Evolutionary conservation across 2,888 invertebrate genomes (phyloP), one percentile per base, ranked within the genome.

Genomic region (Aleiodes testaceus): DNA sequence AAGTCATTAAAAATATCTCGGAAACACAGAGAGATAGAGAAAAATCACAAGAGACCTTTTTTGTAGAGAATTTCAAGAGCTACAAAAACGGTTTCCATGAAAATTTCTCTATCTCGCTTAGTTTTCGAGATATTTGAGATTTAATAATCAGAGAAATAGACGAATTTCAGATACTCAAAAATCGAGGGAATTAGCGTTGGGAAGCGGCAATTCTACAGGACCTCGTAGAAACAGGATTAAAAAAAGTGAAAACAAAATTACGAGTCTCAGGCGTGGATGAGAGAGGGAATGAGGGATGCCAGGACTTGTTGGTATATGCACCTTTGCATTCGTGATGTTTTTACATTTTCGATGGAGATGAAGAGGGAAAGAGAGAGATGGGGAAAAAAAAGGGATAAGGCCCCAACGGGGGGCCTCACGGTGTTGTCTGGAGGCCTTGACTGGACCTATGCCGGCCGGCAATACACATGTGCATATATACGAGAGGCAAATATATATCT

Each of bases 391-490:
- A 49, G 26, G 65, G 42, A 65, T 47, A 44, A 45, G 47, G 52
- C 14, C 78, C 74, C 76, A 74, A 79, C 78, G 72, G 79, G 78
- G 79, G 79, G 79, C 77, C 78, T 72, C 72, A 76, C 66, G 74
- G 69, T 72, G 72, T n/a, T 79, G 84, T 84, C 84, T 82, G 80
- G 82, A 80, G 82, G 79, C 84, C 84, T 83, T 82, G 82, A 80
- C 79, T 79, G 80, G 75, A 73, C 70, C 77, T 76, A 76, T 72
- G 65, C 72, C 77, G 71, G 72, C 75, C 76, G 73, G 55, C 42
- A 63, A 61, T 63, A 61, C 66, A 44, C 59, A 69, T 49, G 63
- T 59, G 45, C 44, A 53, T 36, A 64, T 47, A n/a, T 49, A 55
- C 14, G n/a, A 12, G 16, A 53, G 16, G 61, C n/a, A 49, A 69